Conservation (phyloP, 2,797 vertebrate species). For the Oreochromis grahami region DNA sequence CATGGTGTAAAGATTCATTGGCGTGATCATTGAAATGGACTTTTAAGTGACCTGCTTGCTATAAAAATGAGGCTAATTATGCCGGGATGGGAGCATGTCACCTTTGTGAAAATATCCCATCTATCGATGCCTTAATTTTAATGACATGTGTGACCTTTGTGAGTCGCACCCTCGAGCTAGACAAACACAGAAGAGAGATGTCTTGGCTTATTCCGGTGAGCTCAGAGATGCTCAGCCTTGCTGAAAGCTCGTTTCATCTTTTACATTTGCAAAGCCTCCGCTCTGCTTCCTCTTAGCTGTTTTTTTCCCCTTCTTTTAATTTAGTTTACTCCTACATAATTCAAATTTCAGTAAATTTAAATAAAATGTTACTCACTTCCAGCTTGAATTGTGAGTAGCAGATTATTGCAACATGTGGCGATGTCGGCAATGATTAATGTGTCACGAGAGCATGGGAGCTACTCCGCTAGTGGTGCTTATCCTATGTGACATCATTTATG, state of each 20-base stretch:
- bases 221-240: neutral
- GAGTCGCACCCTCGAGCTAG: constrained; percentile 56
- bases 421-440: neutral
- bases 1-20: constrained; percentile 61
- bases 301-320: neutral
- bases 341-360: neutral
- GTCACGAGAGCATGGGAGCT: neutral
- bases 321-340: neutral
- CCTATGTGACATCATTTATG: constrained; percentile 7
- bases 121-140: constrained; percentile 65
- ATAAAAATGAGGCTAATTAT: constrained; percentile 68
- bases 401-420: neutral
- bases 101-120: constrained; percentile 68
- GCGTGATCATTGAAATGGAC: constrained; percentile 48
- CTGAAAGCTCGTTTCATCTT: neutral
- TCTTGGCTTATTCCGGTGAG: constrained; percentile 3
- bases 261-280: neutral
- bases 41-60: constrained; percentile 61
- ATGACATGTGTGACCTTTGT: constrained; percentile 64
- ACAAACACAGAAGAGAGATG: constrained; percentile 35
- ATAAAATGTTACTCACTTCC: neutral
- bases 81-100: constrained; percentile 43
- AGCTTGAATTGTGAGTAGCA: neutral
- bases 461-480: neutral
- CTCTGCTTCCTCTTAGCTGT: neutral